These are phyloP conservation scores for Ptychobarbus kaznakovi DNA, from an alignment of 2,797 vertebrate species.

Conservation along the genomic window DNA sequence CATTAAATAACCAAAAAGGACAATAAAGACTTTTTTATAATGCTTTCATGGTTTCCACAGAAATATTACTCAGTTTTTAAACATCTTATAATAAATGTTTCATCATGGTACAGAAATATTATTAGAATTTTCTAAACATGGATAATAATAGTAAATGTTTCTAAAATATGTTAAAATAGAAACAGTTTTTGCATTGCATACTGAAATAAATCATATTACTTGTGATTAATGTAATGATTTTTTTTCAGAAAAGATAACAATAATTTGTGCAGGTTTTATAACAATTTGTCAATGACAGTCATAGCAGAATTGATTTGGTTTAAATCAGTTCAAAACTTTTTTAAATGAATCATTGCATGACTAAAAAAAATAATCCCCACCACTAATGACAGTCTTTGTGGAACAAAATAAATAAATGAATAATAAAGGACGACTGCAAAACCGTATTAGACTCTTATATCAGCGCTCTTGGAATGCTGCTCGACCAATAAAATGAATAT, in stretches of 20 bases:
- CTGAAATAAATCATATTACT: neutral
- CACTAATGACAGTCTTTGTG: neutral
- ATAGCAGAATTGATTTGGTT: neutral
- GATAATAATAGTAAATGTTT: neutral
- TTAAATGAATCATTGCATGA: neutral
- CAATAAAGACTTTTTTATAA: neutral
- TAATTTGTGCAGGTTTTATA: neutral
- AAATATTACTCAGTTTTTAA: neutral
- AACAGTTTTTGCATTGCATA: neutral
- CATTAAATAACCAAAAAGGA: neutral
- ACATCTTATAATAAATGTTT: too few species aligned
- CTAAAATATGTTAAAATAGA: neutral
- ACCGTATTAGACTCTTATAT: neutral
- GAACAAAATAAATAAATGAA: neutral
- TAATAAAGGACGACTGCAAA: neutral
- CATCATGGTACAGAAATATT: too few species aligned
- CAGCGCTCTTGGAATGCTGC: neutral
- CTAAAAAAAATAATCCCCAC: neutral
- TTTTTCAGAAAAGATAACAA: neutral
- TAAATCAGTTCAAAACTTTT: neutral
- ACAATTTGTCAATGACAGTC: neutral
- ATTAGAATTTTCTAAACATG: too few species aligned
- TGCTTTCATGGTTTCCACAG: neutral
- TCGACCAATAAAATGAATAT: neutral
- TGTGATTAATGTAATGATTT: neutral